These are phyloP conservation scores for Ophion ventricosus DNA, from an alignment of 2,888 invertebrate genomes.

Conservation along the genomic window DNA sequence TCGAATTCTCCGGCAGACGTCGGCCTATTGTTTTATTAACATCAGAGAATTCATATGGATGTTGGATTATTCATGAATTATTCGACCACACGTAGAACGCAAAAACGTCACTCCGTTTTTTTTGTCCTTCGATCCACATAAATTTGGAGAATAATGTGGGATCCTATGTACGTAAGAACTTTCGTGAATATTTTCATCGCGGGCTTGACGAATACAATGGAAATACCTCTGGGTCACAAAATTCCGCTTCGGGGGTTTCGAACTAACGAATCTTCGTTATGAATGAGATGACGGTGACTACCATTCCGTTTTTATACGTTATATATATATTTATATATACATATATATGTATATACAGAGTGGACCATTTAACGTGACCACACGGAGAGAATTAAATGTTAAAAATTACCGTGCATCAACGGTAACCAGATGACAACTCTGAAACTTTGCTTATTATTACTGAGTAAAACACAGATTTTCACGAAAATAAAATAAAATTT, in stretches of 20 bases:
- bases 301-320: background rate
- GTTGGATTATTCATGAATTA: constrained; percentile 58
- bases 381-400: too few relatives aligned
- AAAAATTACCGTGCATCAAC: too few relatives aligned
- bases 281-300: constrained; percentile 43
- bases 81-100: background rate
- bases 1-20: constrained; percentile 24
- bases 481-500: too few relatives aligned
- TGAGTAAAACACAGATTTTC: too few relatives aligned
- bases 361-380: too few relatives aligned
- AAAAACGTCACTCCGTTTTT: constrained; percentile 15
- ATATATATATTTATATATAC: background rate
- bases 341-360: background rate
- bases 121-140: constrained; percentile 31
- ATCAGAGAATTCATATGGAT: constrained; percentile 21
- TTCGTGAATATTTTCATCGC: constrained; percentile 23
- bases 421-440: too few relatives aligned
- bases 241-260: constrained; percentile 32
- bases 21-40: constrained; percentile 45
- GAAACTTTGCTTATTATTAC: too few relatives aligned
- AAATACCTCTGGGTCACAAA: constrained; percentile 35
- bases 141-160: constrained; percentile 48
- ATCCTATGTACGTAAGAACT: constrained; percentile 5
- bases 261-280: constrained; percentile 50
- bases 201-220: constrained; percentile 44